Percentiles rank a stretch among this genome's conserved stretches.
phyloP scores from a whole-genome alignment of 1,140 invertebrate genomes.

The Hirudo medicinalis region DNA sequence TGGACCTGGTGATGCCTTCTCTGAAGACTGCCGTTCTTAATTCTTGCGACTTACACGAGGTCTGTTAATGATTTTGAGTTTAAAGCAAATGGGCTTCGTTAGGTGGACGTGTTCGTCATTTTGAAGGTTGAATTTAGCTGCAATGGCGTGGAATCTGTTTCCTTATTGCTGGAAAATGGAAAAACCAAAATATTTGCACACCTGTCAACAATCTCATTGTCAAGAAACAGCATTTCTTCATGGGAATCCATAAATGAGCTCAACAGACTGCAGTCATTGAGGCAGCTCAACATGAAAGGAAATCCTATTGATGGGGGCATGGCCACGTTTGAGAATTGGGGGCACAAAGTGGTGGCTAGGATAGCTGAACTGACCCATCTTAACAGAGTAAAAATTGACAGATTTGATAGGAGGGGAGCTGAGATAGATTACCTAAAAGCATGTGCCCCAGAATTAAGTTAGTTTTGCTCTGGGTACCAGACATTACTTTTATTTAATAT shows the following conservation, averaged over 20 bases:
- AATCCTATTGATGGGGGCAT: background rate
- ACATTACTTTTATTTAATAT: too few relatives aligned
- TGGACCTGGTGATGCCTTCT: background rate
- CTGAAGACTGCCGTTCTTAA: slow-evolving; percentile 10
- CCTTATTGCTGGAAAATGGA: background rate
- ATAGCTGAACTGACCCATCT: background rate
- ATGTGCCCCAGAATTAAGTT: background rate
- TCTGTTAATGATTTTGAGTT: background rate
- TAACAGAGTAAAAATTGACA: background rate
- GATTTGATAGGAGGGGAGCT: slow-evolving; percentile 2
- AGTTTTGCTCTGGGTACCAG: too few relatives aligned
- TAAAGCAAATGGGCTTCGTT: background rate
- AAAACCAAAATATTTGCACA: background rate
- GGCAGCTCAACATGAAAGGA: background rate
- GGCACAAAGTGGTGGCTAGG: slow-evolving; percentile 2
- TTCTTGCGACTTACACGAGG: background rate
- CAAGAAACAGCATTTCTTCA: background rate
- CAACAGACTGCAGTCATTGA: slow-evolving; percentile 12
- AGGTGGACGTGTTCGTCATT: background rate
- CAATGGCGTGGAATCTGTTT: too few relatives aligned
- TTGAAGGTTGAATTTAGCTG: too few relatives aligned
- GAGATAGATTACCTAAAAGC: slow-evolving; percentile 8
- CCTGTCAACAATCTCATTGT: background rate
- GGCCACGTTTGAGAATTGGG: background rate
- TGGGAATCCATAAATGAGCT: slow-evolving; percentile 13